phyloP scores from a whole-genome alignment of 2,797 vertebrate genomes.

The Prunella strophiata region DNA sequence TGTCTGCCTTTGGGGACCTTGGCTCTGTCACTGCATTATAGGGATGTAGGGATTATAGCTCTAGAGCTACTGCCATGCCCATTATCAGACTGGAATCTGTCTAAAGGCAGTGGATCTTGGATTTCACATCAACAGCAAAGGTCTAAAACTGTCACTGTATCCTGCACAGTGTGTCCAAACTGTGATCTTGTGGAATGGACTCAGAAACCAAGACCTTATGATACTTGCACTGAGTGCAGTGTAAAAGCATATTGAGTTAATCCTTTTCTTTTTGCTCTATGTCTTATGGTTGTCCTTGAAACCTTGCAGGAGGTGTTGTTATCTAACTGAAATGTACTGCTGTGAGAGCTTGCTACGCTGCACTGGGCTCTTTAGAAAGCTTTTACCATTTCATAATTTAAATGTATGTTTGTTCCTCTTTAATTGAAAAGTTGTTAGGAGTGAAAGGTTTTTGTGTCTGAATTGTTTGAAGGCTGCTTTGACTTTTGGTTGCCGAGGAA shows the following conservation, averaged over 20 bases:
- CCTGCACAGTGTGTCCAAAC: neutral
- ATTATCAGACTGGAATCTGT: neutral
- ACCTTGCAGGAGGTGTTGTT: neutral
- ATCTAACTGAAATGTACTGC: neutral
- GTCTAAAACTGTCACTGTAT: neutral
- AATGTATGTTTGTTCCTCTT: neutral
- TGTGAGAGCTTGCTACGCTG: neutral
- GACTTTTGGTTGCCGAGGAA: constrained; percentile 52
- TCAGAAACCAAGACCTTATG: neutral
- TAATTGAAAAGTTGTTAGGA: constrained; percentile 1
- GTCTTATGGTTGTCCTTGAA: neutral
- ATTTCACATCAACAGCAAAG: neutral
- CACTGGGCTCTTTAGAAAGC: neutral
- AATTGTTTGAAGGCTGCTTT: neutral
- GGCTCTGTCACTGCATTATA: too few relatives aligned
- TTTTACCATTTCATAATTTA: neutral
- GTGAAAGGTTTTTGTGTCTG: neutral
- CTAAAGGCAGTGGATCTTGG: neutral
- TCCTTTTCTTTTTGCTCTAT: neutral
- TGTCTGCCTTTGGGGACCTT: neutral
- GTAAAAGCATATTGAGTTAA: neutral
- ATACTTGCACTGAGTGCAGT: neutral
- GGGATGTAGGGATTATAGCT: neutral
- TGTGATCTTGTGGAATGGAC: neutral
- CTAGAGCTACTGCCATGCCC: neutral